A percentile compares a stretch with the other conserved stretches of the same genome.
Conservation (phyloP, 2,888 invertebrate species). For the Onthophagus sagittarius region DNA sequence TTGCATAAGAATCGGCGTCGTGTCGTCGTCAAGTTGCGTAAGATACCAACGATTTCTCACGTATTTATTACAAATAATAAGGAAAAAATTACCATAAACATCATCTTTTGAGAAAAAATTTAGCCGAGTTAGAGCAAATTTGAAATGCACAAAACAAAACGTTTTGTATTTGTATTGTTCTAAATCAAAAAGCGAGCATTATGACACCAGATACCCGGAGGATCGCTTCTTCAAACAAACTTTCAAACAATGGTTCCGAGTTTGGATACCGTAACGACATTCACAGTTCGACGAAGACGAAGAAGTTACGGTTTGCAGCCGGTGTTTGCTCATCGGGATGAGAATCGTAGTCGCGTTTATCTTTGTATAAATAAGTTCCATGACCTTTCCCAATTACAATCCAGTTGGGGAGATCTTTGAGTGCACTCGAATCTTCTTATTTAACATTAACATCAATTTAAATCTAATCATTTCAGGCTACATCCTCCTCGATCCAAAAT, state of each 20-base stretch:
- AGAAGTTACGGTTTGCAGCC: neutral
- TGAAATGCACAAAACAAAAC: too few relatives aligned
- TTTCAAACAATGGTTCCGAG: neutral
- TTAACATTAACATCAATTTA: neutral
- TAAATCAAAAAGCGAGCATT: neutral
- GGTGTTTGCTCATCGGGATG: neutral
- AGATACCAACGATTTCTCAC: neutral
- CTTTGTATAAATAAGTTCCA: neutral
- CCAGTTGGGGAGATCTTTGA: neutral
- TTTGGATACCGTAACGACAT: neutral
- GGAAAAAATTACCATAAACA: too few relatives aligned
- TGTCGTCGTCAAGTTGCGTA: neutral
- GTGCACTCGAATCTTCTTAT: neutral
- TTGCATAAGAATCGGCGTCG: neutral
- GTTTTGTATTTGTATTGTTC: neutral
- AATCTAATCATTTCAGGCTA: neutral
- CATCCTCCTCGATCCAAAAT: neutral
- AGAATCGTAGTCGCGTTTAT: too few relatives aligned
- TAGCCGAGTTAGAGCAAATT: too few relatives aligned
- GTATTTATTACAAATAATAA: neutral
- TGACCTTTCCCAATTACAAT: neutral
- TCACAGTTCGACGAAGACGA: neutral
- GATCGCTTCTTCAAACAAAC: neutral
- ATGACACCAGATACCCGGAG: neutral
- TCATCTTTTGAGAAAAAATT: too few relatives aligned